Evolutionary conservation across 2,113 vertebrate genomes (phyloP).

Genomic region (Apodemus speciosus): DNA sequence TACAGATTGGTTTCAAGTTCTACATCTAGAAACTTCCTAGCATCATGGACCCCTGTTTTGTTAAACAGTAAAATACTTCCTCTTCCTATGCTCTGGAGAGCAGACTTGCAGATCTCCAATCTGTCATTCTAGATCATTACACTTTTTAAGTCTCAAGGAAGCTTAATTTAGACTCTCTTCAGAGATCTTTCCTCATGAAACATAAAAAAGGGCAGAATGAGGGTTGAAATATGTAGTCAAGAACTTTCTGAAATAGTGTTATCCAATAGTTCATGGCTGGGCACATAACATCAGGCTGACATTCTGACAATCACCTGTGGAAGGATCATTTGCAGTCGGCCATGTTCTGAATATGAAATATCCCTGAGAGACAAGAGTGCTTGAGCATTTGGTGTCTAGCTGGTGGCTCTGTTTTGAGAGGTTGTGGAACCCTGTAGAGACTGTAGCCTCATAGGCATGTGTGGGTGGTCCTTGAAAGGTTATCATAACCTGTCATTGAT

Average conservation of each 20-base stretch:
- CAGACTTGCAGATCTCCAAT: accelerated
- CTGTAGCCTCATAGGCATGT: not conserved
- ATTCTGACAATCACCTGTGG: not conserved
- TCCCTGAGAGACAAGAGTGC: not conserved
- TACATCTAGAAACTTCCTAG: not conserved
- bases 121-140: not conserved
- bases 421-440: not conserved
- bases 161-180: not conserved
- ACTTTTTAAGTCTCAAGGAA: not conserved
- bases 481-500: not conserved
- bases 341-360: not conserved
- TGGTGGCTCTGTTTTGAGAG: not conserved
- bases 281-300: not conserved
- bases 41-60: not conserved
- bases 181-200: not conserved
- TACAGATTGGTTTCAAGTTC: not conserved
- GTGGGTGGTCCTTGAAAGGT: not conserved
- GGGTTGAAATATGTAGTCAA: not conserved
- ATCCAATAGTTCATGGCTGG: not conserved
- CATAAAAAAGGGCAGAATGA: not conserved
- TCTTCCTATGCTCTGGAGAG: not conserved
- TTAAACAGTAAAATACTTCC: not conserved
- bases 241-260: not conserved
- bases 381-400: not conserved
- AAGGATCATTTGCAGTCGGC: not conserved